Evolutionary conservation across 2,888 invertebrate species (phyloP).

Genomic region (Macrophya annulata): DNA sequence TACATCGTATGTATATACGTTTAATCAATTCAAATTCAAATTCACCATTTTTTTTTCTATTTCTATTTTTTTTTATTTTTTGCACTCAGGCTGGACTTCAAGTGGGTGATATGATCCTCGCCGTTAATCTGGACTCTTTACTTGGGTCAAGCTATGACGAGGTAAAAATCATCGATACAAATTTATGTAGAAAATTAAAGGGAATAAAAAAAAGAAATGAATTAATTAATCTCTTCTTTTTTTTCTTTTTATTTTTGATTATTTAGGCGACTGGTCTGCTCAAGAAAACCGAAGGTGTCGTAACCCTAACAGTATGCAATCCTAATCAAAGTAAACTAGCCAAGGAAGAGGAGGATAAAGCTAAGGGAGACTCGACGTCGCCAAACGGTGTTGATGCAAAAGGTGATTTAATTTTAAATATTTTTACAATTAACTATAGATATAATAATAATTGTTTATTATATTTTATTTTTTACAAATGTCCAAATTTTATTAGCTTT

Average conservation of each 20-base stretch:
- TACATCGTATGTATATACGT: too few species aligned
- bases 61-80: constrained; percentile 64
- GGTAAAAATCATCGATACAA: constrained; percentile 80
- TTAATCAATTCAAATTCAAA: not conserved
- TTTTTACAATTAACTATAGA: not conserved
- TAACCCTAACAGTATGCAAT: constrained; percentile 91
- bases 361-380: constrained; percentile 71
- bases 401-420: not conserved
- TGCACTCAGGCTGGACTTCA: constrained; percentile 91
- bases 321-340: constrained; percentile 88
- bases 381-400: constrained; percentile 9
- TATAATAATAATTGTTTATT: not conserved
- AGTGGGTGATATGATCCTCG: constrained; percentile 98
- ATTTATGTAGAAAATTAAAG: not conserved
- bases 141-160: constrained; percentile 93
- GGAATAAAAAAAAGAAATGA: not conserved
- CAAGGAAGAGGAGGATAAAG: constrained; percentile 79
- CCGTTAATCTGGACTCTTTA: constrained; percentile 96
- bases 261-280: constrained; percentile 90
- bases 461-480: not conserved
- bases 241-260: not conserved
- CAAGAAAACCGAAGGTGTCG: constrained; percentile 93
- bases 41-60: constrained; percentile 65
- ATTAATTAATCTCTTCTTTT: not conserved
- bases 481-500: not conserved